Evolutionary conservation across 2,113 vertebrate genomes (phyloP).

Genomic region (Thomomys bottae): DNA sequence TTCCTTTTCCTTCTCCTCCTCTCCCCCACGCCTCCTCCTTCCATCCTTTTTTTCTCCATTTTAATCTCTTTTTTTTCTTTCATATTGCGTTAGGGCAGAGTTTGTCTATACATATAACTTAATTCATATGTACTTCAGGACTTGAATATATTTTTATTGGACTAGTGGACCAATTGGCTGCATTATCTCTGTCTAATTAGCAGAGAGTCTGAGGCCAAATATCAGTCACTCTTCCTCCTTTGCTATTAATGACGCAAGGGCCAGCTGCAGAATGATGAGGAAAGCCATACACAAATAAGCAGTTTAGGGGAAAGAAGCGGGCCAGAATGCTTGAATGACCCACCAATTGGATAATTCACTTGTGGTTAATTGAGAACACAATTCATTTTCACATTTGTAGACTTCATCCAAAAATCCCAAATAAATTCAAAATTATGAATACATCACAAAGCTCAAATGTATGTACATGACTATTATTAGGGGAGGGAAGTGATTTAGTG

Average conservation of each 20-base stretch:
- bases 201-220: slow-evolving; percentile 49
- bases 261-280: slow-evolving; percentile 23
- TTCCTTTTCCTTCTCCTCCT: neutral
- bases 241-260: slow-evolving; percentile 50
- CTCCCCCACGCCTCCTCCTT: too few relatives aligned
- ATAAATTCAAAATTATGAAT: slow-evolving; percentile 53
- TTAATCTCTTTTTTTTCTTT: neutral
- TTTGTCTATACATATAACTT: neutral
- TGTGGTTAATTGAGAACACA: slow-evolving; percentile 62
- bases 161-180: slow-evolving; percentile 41
- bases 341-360: slow-evolving; percentile 58
- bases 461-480: neutral
- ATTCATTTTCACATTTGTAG: slow-evolving; percentile 51
- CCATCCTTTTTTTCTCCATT: too few relatives aligned
- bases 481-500: slow-evolving; percentile 30
- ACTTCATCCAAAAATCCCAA: slow-evolving; percentile 48
- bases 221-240: neutral
- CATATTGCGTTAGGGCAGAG: slow-evolving; percentile 20
- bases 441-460: neutral
- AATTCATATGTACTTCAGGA: neutral
- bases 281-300: slow-evolving; percentile 37
- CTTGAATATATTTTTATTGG: slow-evolving; percentile 44
- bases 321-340: slow-evolving; percentile 26
- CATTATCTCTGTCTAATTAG: slow-evolving; percentile 58
- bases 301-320: slow-evolving; percentile 13